Evolutionary conservation across 2,797 vertebrate species (phyloP), one percentile per base, ranked within the genome.

Genomic region (Gobio occitaniae): DNA sequence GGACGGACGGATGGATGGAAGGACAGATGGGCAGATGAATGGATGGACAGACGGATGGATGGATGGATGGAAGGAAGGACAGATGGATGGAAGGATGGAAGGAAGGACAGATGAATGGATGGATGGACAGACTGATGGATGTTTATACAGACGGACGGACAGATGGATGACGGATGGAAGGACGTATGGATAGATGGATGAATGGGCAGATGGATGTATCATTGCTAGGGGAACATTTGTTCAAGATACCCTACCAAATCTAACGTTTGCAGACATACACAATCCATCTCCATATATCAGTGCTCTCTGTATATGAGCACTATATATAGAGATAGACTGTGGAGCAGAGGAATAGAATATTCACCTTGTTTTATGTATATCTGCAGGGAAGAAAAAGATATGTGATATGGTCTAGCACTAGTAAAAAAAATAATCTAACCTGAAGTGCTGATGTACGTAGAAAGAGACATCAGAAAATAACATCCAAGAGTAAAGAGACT

Each of bases 151-250:
- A 10, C 3, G 8, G 19, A 54, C 0, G 17, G 16, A 21, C 0
- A 1, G 54, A n/a, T 1, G 0, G 19, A n/a, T 11, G 10, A 3
- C 25, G 25, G 25, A 10, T 9, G 8, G 19, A 54, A 1, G 17
- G 16, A 21, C 0, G 17, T 17, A 21, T 1, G 1, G 54, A 56
- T 0, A 1, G 54, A n/a, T 1, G 0, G 19, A n/a, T 11, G 10
- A 3, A 59, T 1, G 9, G 3, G 3, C 13, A 11, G n/a, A 61
- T 25, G 25, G 12, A 63, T 7, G 25, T 12, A 63, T 61, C 21
- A 61, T n/a, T 59, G 56, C 3, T 4, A 25, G 10, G 56, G 0
- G 0, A 16, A 32, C 13, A 65, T 32, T 0, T 65, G 16, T 65
- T 32, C 6, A 65, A 65, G 13, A 32, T 65, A 32, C 12, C 13